phyloP scores from a whole-genome alignment of 2,113 vertebrate genomes.

The Psephotus haematonotus region DNA sequence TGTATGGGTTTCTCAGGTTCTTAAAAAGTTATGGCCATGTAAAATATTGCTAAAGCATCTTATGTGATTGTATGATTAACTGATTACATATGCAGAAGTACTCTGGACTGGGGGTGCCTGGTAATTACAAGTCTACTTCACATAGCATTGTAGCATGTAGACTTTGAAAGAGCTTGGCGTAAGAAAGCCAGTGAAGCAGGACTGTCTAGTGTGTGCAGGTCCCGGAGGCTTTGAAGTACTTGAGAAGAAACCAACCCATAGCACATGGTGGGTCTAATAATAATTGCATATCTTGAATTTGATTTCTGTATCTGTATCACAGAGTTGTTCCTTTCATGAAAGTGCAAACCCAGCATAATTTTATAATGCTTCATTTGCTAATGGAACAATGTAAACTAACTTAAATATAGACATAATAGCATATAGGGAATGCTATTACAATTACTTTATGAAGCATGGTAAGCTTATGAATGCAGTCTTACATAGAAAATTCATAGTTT shows the following conservation, averaged over 20 bases:
- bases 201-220: not conserved
- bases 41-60: slow-evolving; percentile 67
- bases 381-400: not conserved
- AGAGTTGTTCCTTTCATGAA: not conserved
- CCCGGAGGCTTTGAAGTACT: slow-evolving; percentile 15
- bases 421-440: not conserved
- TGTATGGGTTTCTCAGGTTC: slow-evolving; percentile 40
- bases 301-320: not conserved
- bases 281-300: slow-evolving; percentile 36
- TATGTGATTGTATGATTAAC: slow-evolving; percentile 59
- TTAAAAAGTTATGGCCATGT: slow-evolving; percentile 65
- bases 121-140: slow-evolving; percentile 28
- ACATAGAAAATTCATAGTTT: not conserved
- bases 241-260: not conserved
- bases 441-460: slow-evolving; percentile 16
- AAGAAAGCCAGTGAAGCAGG: not conserved
- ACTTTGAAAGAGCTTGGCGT: not conserved
- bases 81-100: slow-evolving; percentile 20
- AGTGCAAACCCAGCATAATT: slow-evolving; percentile 29
- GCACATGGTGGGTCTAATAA: slow-evolving; percentile 9
- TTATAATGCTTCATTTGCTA: slow-evolving; percentile 48
- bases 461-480: not conserved
- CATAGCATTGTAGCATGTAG: not conserved
- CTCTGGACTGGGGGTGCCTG: not conserved
- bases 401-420: not conserved